These are phyloP conservation scores for Gambelia wislizenii DNA, from an alignment of 2,797 vertebrate genomes.

Conservation along the genomic window DNA sequence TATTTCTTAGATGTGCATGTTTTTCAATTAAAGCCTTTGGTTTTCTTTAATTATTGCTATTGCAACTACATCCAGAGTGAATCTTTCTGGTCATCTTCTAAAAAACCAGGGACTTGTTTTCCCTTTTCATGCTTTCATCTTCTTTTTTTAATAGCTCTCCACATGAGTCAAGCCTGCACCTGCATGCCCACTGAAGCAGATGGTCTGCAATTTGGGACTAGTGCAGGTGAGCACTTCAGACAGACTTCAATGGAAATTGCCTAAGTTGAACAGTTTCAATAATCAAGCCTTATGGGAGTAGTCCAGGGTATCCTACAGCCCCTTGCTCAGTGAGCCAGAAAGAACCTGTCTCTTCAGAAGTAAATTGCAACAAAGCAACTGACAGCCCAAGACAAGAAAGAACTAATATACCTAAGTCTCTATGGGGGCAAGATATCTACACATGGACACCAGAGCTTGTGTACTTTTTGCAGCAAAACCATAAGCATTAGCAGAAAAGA, in stretches of 20 bases:
- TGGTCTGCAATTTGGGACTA: accelerated
- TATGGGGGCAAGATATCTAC: background rate
- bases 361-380: slow-evolving; percentile 12
- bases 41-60: slow-evolving; percentile 22
- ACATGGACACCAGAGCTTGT: background rate
- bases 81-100: background rate
- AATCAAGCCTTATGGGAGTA: background rate
- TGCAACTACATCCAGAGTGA: slow-evolving; percentile 36
- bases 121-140: background rate
- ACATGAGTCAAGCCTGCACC: background rate
- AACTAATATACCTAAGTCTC: slow-evolving; percentile 15
- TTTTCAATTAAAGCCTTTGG: background rate
- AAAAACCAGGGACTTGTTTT: slow-evolving; percentile 12
- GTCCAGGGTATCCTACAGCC: background rate
- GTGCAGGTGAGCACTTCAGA: background rate
- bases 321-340: background rate
- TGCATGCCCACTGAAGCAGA: background rate
- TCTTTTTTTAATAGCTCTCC: slow-evolving; percentile 22
- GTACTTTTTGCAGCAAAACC: background rate
- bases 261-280: slow-evolving; percentile 32
- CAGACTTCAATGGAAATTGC: background rate
- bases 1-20: background rate
- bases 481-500: background rate
- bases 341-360: background rate
- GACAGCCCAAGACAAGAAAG: slow-evolving; percentile 9